A percentile compares a stretch with the other conserved stretches of the same genome.
Conservation (phyloP, 2,888 invertebrate genomes). For the Hemaris fuciformis region DNA sequence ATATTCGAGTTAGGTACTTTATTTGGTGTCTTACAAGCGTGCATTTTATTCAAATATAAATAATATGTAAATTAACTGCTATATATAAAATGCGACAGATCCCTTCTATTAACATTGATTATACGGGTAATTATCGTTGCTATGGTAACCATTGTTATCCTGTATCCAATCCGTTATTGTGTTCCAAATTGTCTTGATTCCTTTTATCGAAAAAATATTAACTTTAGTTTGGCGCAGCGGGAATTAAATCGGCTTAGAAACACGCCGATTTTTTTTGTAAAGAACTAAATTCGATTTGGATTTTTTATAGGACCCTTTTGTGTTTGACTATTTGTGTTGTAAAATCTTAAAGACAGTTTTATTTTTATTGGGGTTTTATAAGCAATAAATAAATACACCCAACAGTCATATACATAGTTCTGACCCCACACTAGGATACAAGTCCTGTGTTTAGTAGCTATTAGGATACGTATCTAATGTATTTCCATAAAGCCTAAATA, state of each 20-base stretch:
- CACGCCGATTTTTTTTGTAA: not conserved
- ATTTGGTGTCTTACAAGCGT: too few relatives aligned
- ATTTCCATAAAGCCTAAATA: too few relatives aligned
- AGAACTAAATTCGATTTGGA: not conserved
- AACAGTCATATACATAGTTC: too few relatives aligned
- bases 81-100: not conserved
- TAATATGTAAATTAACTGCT: not conserved
- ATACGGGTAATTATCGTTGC: constrained; percentile 2
- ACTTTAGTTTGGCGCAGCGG: not conserved
- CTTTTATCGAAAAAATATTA: not conserved
- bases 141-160: not conserved
- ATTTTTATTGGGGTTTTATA: too few relatives aligned
- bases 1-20: too few relatives aligned
- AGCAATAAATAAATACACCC: too few relatives aligned
- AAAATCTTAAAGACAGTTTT: too few relatives aligned
- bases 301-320: not conserved
- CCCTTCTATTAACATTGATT: not conserved
- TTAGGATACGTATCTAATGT: not conserved
- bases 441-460: not conserved
- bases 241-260: not conserved
- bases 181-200: not conserved
- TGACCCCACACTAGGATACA: too few relatives aligned
- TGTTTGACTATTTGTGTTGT: not conserved
- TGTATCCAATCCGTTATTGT: not conserved
- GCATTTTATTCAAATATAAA: too few relatives aligned